Evolutionary conservation across 1,140 invertebrate genomes (phyloP), one percentile per base, ranked within the genome.

Genomic region (Portunus trituberculatus): DNA sequence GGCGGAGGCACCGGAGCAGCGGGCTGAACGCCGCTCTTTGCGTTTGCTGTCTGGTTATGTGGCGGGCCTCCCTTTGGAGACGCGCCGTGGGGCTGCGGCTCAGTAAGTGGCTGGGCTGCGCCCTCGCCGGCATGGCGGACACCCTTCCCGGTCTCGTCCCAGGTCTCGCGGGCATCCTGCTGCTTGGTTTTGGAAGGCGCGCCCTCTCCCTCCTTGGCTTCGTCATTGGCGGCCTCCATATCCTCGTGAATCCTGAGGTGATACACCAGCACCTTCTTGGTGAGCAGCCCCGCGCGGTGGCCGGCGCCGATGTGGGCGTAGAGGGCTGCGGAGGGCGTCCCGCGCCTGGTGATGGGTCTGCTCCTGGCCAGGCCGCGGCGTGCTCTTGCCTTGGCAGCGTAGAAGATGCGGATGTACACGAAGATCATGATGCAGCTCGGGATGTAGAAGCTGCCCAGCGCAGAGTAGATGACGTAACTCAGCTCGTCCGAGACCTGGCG

Each of bases 401-500:
- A 97, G 96, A 98, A 99, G 96, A 99, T 99, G 97, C 99, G 98
- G 45, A 99, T 97, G 96, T 99, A 99, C 12, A 99, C 99, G 96
- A 99, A 98, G 46, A 99, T 98, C 98, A 99, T 99, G 96, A 99
- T 98, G 39, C 99, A 97, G 93, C 99, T 97, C 0, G 99, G 99
- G 96, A 99, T 99, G 97, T 98, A 99, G 97, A 99, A 99, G 0
- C 99, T 99, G 14, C 99, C 99, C 20, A 99, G 98, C 0, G 99
- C 98, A 0, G 99, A 99, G 97, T 99, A 99, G 92, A 99, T 98
- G n/a, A 99, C 98, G 97, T 99, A 99, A 52, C 98, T 98, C 95
- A 98, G 98, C 96, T 99, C 98, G 14, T 98, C 97, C 1, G 98
- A 59, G 4, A 91, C 67, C 67, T 76, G 67, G 12, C 4, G 20